Conservation (phyloP, 2,797 vertebrate species). For the Syndactyla subalaris region DNA sequence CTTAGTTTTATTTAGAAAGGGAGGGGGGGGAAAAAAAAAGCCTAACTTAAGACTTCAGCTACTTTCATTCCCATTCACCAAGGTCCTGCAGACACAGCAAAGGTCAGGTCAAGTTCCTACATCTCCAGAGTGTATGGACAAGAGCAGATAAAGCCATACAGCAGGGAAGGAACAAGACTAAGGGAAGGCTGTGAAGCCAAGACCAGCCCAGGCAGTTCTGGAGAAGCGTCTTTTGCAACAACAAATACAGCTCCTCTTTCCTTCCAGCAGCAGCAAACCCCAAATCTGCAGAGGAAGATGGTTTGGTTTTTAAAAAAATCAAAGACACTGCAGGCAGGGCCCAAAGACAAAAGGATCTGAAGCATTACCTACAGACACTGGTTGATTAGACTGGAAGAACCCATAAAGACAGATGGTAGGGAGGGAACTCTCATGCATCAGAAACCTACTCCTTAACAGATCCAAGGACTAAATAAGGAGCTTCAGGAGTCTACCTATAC, state of each 20-base stretch:
- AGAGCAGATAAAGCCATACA: background rate
- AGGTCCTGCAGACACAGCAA: background rate
- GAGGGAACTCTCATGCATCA: background rate
- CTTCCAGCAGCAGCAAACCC: background rate
- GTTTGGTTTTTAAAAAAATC: background rate
- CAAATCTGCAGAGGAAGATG: background rate
- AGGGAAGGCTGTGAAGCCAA: background rate
- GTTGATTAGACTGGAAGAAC: background rate
- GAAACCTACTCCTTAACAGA: background rate
- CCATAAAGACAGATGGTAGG: background rate
- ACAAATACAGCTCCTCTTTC: background rate
- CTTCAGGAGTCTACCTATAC: background rate
- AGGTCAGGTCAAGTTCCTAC: background rate
- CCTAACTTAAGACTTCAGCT: background rate
- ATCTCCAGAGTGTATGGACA: accelerated
- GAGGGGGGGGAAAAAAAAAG: too few relatives aligned
- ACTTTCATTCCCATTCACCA: background rate
- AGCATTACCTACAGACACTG: background rate
- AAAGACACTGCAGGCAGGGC: background rate
- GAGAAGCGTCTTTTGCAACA: background rate
- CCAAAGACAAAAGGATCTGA: background rate
- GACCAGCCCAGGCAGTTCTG: background rate
- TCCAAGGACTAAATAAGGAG: background rate
- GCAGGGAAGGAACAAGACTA: background rate
- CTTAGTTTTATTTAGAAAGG: background rate